Base-by-base conservation (phyloP, 1,140 invertebrate species). In the Tetranychus cinnabarinus region DNA sequence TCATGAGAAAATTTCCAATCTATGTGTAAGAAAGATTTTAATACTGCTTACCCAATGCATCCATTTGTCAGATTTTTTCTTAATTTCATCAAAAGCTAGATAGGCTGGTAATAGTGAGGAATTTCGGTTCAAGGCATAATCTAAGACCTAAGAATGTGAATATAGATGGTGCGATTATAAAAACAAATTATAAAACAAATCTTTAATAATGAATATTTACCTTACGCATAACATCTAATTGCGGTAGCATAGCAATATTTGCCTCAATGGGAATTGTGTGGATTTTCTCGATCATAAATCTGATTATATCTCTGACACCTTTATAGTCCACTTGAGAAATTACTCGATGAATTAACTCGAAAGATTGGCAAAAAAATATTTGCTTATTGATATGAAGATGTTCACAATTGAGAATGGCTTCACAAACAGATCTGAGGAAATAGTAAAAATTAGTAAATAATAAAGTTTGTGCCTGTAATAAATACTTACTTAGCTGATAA, bases 291-390 rank as follows among this genome's bases (percentile, higher is more conserved):
- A 87, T 79, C 66, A 76, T 70, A n/a, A 70, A 61, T 59, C 71
- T 69, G 37, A 76, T 65, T 31, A 75, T 63, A 68, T 76, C 73
- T 60, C 75, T 65, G 54, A 74, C 74, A 52, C 73, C 74, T 76
- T 96, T 97, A 70, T 97, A 97, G 72, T 93, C 88, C 12, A 95
- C 90, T 62, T 84, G 82, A 46, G 82, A 81, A 69, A 96, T 85
- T 61, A 93, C 83, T 68, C 80, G 82, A 66, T 82, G 78, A 50
- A 96, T 83, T 3, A 95, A 74, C 61, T 80, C 77, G 73, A 96
- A 95, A 69, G 82, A 84, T 70, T 56, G 75, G 13, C 86, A 81
- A 90, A 88, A 93, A 74, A 86, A 88, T 62, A 84, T 80, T 67
- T 80, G 77, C 69, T 86, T 81, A 59, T 81, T 77, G 70, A 84